These are phyloP conservation scores for Capromys pilorides DNA, from an alignment of 2,797 vertebrate genomes.

Conservation along the genomic window DNA sequence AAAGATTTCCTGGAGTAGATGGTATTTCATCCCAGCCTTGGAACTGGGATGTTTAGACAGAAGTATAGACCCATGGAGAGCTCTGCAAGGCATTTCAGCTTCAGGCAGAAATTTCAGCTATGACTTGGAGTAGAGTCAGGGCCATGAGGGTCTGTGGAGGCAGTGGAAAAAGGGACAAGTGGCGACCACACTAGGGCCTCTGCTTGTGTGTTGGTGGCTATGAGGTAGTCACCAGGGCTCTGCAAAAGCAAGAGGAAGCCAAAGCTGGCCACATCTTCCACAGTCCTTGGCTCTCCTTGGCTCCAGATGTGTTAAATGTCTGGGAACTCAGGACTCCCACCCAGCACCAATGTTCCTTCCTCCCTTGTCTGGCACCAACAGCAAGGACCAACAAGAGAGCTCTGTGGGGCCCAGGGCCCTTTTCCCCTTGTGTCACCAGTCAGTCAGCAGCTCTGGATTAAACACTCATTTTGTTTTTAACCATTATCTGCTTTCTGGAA, in stretches of 20 bases:
- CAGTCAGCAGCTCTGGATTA: neutral
- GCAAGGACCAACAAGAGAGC: neutral
- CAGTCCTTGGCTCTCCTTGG: neutral
- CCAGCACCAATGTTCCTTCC: neutral
- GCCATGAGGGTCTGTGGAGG: neutral
- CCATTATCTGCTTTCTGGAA: slow-evolving; percentile 32
- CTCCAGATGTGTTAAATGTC: neutral
- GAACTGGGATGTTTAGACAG: too few relatives aligned
- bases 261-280: neutral
- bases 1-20: neutral
- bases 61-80: neutral
- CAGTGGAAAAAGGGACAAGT: neutral
- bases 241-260: neutral
- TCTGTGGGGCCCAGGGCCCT: neutral
- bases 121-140: neutral
- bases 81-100: neutral
- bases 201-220: neutral
- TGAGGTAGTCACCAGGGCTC: neutral
- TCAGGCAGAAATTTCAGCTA: neutral
- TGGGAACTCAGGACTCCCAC: neutral
- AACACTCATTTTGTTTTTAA: neutral
- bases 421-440: neutral
- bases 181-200: neutral
- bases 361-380: neutral
- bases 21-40: neutral